Conservation (phyloP, 2,888 invertebrate species). For the Heteropelma amictum region DNA sequence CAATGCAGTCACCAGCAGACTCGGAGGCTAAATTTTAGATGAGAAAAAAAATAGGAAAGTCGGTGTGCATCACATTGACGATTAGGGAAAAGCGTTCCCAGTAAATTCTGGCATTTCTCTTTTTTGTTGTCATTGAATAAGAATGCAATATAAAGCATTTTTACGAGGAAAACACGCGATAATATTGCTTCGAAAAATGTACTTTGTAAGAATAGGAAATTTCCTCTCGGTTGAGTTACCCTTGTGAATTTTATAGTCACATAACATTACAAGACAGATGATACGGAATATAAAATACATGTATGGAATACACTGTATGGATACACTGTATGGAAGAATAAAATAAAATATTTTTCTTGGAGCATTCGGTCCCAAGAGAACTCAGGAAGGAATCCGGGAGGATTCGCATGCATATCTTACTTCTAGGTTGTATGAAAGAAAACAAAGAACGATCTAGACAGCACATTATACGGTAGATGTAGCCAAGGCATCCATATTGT, state of each 20-base stretch:
- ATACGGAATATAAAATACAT: no score
- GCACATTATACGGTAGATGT: not conserved
- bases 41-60: no score
- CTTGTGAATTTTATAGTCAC: slow-evolving; percentile 7
- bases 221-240: not conserved
- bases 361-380: slow-evolving; percentile 29
- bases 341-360: slow-evolving; percentile 45
- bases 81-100: no score
- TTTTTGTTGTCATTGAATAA: no score
- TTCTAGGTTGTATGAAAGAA: not conserved
- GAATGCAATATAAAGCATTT: no score
- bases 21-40: no score
- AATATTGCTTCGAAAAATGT: no score
- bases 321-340: slow-evolving; percentile 3
- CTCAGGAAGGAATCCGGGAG: not conserved
- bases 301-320: no score
- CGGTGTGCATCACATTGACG: no score
- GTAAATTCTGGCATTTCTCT: no score
- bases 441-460: slow-evolving; percentile 1
- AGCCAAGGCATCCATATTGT: slow-evolving; percentile 20
- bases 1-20: no score
- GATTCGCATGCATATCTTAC: slow-evolving; percentile 16
- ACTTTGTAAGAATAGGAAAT: not conserved
- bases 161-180: no score
- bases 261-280: slow-evolving; percentile 11